A percentile compares a stretch with the other conserved stretches of the same genome.
phyloP scores from a whole-genome alignment of 2,888 invertebrate genomes.

The Campoletis raptor region DNA sequence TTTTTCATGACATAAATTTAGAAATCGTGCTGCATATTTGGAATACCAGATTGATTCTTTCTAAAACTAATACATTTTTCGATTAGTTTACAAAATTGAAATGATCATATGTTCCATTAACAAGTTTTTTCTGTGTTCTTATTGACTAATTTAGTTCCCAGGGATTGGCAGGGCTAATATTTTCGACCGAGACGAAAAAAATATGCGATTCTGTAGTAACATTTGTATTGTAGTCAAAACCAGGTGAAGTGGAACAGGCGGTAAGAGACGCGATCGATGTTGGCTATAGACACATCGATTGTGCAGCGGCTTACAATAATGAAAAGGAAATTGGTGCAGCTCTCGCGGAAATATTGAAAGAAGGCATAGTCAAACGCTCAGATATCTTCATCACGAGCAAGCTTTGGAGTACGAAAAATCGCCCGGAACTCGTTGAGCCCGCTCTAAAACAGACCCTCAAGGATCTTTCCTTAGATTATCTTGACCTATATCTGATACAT shows the following conservation, averaged over 20 bases:
- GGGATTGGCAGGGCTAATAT: too few relatives aligned
- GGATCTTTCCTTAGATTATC: slow-evolving; percentile 90
- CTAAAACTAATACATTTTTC: too few relatives aligned
- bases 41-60: too few relatives aligned
- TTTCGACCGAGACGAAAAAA: too few relatives aligned
- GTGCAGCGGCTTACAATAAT: slow-evolving; percentile 90
- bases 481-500: slow-evolving; percentile 95
- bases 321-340: slow-evolving; percentile 92
- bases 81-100: neutral
- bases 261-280: slow-evolving; percentile 91
- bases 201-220: neutral
- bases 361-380: slow-evolving; percentile 89
- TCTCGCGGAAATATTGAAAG: slow-evolving; percentile 88
- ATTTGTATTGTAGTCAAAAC: slow-evolving; percentile 82
- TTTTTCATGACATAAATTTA: too few relatives aligned
- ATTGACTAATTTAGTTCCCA: too few relatives aligned
- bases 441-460: slow-evolving; percentile 89
- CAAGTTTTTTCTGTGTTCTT: too few relatives aligned
- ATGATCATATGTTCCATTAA: neutral
- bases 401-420: slow-evolving; percentile 95
- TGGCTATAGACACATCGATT: slow-evolving; percentile 93
- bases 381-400: slow-evolving; percentile 92
- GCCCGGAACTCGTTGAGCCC: slow-evolving; percentile 89
- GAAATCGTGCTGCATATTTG: too few relatives aligned
- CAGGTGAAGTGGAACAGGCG: slow-evolving; percentile 85